Percentiles rank a stretch among this genome's conserved stretches.
These are phyloP conservation scores for Lagopus muta DNA, from an alignment of 2,113 vertebrate species.

Conservation along the genomic window DNA sequence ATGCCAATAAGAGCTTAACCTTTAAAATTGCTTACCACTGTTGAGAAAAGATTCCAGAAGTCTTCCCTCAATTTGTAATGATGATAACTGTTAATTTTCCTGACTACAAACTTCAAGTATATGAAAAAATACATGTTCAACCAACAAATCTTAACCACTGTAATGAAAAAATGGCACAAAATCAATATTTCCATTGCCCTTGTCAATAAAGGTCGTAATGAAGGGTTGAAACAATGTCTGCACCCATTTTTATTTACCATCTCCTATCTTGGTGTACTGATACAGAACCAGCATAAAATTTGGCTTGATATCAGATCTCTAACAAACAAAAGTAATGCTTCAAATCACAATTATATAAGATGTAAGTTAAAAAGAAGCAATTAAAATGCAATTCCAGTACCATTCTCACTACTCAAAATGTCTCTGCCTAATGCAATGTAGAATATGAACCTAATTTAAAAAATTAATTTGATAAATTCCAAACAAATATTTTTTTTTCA, in stretches of 20 bases:
- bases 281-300: not conserved
- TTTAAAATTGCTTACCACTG: not conserved
- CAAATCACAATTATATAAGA: not conserved
- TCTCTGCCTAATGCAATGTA: not conserved
- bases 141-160: not conserved
- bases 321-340: not conserved
- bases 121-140: not conserved
- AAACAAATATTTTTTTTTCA: not conserved
- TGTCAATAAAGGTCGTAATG: not conserved
- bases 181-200: not conserved
- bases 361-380: not conserved
- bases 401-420: not conserved
- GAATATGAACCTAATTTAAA: slow-evolving; percentile 52
- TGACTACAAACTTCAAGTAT: not conserved
- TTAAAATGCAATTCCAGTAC: slow-evolving; percentile 6
- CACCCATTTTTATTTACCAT: not conserved
- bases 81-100: not conserved
- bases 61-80: not conserved
- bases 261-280: not conserved
- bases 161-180: not conserved
- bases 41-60: not conserved
- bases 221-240: not conserved
- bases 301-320: not conserved
- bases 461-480: slow-evolving; percentile 6
- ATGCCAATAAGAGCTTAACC: not conserved